A percentile compares a stretch with the other conserved stretches of the same genome.
Evolutionary conservation across 2,888 invertebrate species (phyloP).

Genomic region (Coremacera marginata): DNA sequence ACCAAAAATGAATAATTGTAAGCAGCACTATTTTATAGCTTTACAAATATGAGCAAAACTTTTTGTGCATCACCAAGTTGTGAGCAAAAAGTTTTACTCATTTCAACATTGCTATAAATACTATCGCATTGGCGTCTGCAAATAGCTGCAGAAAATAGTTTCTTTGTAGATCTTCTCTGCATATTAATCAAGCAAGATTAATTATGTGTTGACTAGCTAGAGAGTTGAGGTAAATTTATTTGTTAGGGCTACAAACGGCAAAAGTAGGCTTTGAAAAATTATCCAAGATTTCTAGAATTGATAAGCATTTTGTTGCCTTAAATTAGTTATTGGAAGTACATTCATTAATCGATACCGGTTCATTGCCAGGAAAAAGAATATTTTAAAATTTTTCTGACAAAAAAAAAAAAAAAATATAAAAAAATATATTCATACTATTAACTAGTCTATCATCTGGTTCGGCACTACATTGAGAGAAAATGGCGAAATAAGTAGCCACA

Average conservation of each 20-base stretch:
- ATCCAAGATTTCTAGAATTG: slow-evolving; percentile 51
- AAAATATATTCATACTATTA: too few species aligned
- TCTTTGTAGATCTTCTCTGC: slow-evolving; percentile 17
- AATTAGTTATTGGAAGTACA: slow-evolving; percentile 36
- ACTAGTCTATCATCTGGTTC: too few species aligned
- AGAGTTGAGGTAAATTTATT: slow-evolving; percentile 5
- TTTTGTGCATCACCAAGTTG: too few species aligned
- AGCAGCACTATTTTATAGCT: too few species aligned
- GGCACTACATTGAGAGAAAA: too few species aligned
- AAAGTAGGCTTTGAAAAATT: slow-evolving; percentile 49
- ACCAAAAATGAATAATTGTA: too few species aligned
- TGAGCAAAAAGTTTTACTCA: not conserved
- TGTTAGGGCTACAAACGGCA: slow-evolving; percentile 18
- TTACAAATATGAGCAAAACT: too few species aligned
- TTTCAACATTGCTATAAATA: slow-evolving; percentile 3
- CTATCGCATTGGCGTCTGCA: not conserved
- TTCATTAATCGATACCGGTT: slow-evolving; percentile 17
- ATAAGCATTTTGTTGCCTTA: slow-evolving; percentile 56
- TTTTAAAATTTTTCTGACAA: too few species aligned
- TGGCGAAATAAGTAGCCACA: too few species aligned
- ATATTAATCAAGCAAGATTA: slow-evolving; percentile 45
- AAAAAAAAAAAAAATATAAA: too few species aligned
- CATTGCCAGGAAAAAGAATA: too few species aligned
- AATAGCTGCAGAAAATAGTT: slow-evolving; percentile 14
- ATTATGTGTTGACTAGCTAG: slow-evolving; percentile 46